Conservation (phyloP, 2,888 invertebrate species). For the Chymomyza fuscimana region DNA sequence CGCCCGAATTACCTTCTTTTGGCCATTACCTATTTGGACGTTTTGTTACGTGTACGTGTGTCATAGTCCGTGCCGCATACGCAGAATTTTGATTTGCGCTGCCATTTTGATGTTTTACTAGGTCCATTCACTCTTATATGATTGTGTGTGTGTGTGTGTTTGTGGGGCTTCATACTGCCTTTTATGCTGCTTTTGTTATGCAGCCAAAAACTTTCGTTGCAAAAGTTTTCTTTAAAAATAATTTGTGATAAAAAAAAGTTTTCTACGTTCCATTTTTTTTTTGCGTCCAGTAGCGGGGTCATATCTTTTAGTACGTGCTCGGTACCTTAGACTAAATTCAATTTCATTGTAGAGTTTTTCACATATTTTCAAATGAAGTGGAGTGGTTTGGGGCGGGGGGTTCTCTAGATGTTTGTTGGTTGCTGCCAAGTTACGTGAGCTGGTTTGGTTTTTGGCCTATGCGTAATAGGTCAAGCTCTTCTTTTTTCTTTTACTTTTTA, state of each 20-base stretch:
- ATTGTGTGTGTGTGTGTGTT: conserved; percentile 6
- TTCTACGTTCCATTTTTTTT: conserved; percentile 17
- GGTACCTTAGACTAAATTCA: conserved; percentile 69
- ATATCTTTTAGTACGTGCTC: conserved; percentile 61
- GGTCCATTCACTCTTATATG: conserved; percentile 28
- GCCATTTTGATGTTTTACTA: conserved; percentile 13
- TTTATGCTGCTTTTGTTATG: conserved; percentile 55
- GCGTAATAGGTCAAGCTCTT: background rate
- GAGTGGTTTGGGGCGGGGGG: background rate
- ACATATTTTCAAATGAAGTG: background rate
- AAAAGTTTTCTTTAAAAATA: conserved; percentile 59
- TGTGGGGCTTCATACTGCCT: conserved; percentile 17
- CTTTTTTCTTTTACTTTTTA: background rate
- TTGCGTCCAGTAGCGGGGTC: conserved; percentile 34
- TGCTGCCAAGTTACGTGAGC: conserved; percentile 46
- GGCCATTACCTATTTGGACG: background rate
- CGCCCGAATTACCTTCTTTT: conserved; percentile 1
- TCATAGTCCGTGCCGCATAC: conserved; percentile 40
- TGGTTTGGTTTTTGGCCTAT: background rate
- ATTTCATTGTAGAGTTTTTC: conserved; percentile 60
- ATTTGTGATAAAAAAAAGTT: conserved; percentile 56
- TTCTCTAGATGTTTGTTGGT: background rate
- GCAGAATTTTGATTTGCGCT: conserved; percentile 68
- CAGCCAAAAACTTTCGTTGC: conserved; percentile 61
- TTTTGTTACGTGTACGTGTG: conserved; percentile 35